A percentile compares a stretch with the other conserved stretches of the same genome.
phyloP scores from a whole-genome alignment of 1,140 invertebrate genomes.

The Diorhabda elongata region DNA sequence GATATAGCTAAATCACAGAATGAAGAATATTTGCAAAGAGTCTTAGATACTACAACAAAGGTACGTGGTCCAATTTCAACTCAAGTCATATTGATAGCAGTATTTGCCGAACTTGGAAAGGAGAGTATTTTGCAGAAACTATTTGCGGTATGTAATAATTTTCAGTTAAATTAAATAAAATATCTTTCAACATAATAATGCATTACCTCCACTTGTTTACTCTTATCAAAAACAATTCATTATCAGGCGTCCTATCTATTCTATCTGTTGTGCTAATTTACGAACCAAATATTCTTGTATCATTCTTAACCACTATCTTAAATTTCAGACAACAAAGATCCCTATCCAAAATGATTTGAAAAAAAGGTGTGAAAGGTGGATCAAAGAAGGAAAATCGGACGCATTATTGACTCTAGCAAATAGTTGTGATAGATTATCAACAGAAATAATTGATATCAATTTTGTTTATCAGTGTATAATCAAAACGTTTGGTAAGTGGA shows the following conservation, averaged over 20 bases:
- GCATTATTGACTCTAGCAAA: constrained; percentile 48
- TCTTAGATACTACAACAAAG: constrained; percentile 44
- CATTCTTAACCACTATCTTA: constrained; percentile 22
- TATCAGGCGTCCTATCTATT: too few species aligned
- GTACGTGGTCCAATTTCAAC: constrained; percentile 48
- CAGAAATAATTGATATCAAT: constrained; percentile 38
- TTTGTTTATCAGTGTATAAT: constrained; percentile 51
- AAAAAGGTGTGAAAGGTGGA: constrained; percentile 52
- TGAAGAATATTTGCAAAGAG: constrained; percentile 45
- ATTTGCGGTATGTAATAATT: constrained; percentile 40
- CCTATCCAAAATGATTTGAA: constrained; percentile 33
- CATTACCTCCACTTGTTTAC: neutral
- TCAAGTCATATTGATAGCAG: constrained; percentile 49
- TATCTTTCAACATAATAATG: neutral
- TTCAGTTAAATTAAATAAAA: neutral
- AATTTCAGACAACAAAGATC: constrained; percentile 23
- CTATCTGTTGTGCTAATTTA: too few species aligned
- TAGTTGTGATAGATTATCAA: constrained; percentile 40
- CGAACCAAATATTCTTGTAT: too few species aligned
- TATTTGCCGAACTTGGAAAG: constrained; percentile 51
- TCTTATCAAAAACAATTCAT: neutral
- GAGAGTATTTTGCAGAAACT: constrained; percentile 49
- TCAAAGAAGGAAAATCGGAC: constrained; percentile 48
- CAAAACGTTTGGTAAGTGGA: constrained; percentile 51
- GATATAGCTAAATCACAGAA: constrained; percentile 45